A percentile compares a stretch with the other conserved stretches of the same genome.
Conservation (phyloP, 2,888 invertebrate species). For the Apotomis betuletana region DNA sequence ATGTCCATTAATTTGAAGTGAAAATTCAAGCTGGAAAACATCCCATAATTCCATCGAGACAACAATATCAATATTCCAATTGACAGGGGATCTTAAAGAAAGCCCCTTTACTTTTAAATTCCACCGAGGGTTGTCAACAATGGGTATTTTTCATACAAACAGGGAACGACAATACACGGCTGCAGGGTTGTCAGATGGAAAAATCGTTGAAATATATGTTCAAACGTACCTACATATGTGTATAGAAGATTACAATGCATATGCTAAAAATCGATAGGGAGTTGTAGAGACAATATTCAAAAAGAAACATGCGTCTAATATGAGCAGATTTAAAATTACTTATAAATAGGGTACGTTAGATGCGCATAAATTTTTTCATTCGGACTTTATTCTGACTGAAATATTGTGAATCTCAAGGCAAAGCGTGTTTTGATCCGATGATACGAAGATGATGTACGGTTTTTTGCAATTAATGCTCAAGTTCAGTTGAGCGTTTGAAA, state of each 20-base stretch:
- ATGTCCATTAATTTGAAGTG: slow-evolving; percentile 9
- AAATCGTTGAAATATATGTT: slow-evolving; percentile 20
- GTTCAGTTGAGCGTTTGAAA: too few relatives aligned
- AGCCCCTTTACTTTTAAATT: slow-evolving; percentile 47
- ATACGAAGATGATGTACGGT: too few relatives aligned
- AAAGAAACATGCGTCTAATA: too few relatives aligned
- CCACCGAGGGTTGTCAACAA: slow-evolving; percentile 47
- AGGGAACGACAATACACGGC: slow-evolving; percentile 44
- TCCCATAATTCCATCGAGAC: slow-evolving; percentile 30
- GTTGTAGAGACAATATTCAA: background rate
- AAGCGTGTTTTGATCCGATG: too few relatives aligned
- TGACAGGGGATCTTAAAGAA: slow-evolving; percentile 46
- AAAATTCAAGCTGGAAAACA: slow-evolving; percentile 19
- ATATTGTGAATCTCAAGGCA: too few relatives aligned
- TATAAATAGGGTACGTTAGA: too few relatives aligned
- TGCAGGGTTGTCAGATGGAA: slow-evolving; percentile 44
- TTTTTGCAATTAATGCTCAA: too few relatives aligned
- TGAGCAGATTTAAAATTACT: too few relatives aligned
- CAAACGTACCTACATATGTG: background rate
- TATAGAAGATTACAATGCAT: background rate
- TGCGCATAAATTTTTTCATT: too few relatives aligned
- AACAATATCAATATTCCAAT: slow-evolving; percentile 47
- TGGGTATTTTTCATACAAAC: slow-evolving; percentile 49
- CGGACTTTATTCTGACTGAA: too few relatives aligned
- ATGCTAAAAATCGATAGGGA: background rate